A percentile compares a stretch with the other conserved stretches of the same genome.
These are phyloP conservation scores for Indicator indicator DNA, from an alignment of 2,113 vertebrate species.

Conservation along the genomic window DNA sequence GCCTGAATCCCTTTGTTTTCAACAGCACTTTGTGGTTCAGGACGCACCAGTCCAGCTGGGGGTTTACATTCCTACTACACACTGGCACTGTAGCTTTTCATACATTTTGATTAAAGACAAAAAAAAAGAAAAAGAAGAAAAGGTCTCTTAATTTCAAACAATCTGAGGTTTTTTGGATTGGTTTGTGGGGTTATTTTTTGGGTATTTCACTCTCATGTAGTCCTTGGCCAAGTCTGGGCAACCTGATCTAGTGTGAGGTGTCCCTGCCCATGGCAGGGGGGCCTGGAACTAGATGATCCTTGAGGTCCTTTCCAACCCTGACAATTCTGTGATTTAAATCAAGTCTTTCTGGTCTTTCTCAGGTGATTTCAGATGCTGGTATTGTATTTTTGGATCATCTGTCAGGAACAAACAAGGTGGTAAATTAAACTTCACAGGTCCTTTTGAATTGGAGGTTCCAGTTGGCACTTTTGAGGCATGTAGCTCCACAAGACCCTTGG, in stretches of 20 bases:
- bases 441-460: background rate
- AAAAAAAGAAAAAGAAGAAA: background rate
- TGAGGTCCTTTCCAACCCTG: too few relatives aligned
- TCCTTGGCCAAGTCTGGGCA: too few relatives aligned
- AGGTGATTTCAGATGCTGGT: background rate
- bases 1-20: background rate
- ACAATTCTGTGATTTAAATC: too few relatives aligned
- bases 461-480: background rate
- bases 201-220: background rate
- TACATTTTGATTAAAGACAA: background rate
- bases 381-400: constrained; percentile 2
- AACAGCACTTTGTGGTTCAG: background rate
- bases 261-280: too few relatives aligned
- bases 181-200: background rate
- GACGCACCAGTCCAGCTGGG: background rate
- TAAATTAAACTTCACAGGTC: constrained; percentile 7
- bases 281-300: background rate
- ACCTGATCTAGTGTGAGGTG: too few relatives aligned
- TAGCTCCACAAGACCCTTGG: background rate
- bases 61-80: background rate
- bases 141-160: background rate
- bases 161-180: too few relatives aligned
- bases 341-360: background rate
- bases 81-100: background rate
- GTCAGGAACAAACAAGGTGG: background rate